Evolutionary conservation across 2,797 vertebrate species (phyloP), one percentile per base, ranked within the genome.

Genomic region (Benthosema pterotum): DNA sequence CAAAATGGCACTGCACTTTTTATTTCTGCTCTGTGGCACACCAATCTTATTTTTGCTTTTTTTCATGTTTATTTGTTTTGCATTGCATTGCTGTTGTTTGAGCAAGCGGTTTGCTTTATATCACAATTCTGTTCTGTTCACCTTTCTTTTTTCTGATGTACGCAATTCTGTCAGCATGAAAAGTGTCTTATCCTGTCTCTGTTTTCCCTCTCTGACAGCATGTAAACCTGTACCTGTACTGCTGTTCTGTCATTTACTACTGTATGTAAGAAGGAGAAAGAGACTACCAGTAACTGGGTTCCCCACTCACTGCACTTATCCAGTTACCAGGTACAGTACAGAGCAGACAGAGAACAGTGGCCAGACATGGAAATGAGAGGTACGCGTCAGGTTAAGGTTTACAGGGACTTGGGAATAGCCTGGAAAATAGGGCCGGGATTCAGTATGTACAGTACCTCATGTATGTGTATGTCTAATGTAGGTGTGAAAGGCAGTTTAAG

Each of bases 121-220:
- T 75, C 67, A 53, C 69, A 89, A 87, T 80, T 82, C 80, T 63
- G 64, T 17, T 56, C 7, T 54, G 50, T 19, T 13, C 18, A 66
- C 81, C 46, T 74, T 63, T 72, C 15, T 71, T 83, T 65, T 58
- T 76, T 85, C 84, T 82, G 71, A 77, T 92, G 82, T 92, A 80
- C 83, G 76, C 87, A 84, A 85, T 86, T 85, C 72, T 90, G 90
- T 94, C 89, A 75, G 94, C 94, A 94, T 83, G 83, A 85, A 87
- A 38, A 80, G 72, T 83, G 79, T 87, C 80, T 74, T 65, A 65
- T 85, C 65, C 69, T 79, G 60, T 89, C 79, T 80, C 80, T 91
- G 79, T 90, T 88, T 50, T 15, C 63, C 67, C 84, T 72, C 84
- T 83, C 76, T 89, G 77, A 79, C 86, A 91, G 93, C 94, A 94